Percentiles rank a stretch among this genome's conserved stretches.
phyloP scores from a whole-genome alignment of 2,888 invertebrate species.

The Octonoba sinensis region DNA sequence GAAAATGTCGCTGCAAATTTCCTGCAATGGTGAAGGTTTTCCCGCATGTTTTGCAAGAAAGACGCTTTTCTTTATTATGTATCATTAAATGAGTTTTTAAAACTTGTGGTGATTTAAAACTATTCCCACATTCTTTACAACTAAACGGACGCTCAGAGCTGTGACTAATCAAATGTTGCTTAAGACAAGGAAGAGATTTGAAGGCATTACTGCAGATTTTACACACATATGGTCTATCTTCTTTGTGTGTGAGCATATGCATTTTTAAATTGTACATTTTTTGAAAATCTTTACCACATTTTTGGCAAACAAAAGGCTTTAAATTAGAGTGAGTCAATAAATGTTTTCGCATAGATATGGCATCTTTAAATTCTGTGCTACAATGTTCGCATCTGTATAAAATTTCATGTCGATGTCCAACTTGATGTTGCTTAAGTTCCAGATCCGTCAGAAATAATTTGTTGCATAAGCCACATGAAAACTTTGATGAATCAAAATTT shows the following conservation, averaged over 20 bases:
- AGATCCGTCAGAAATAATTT: background rate
- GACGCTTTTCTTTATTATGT: slow-evolving; percentile 49
- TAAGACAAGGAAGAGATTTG: slow-evolving; percentile 45
- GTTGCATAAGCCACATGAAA: slow-evolving; percentile 9
- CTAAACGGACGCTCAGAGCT: slow-evolving; percentile 45
- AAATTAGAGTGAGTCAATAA: slow-evolving; percentile 37
- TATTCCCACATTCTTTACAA: slow-evolving; percentile 52
- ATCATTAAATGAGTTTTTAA: slow-evolving; percentile 47
- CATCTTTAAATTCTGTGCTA: slow-evolving; percentile 6
- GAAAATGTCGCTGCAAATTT: slow-evolving; percentile 51
- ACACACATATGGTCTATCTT: slow-evolving; percentile 44
- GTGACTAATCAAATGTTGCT: slow-evolving; percentile 56
- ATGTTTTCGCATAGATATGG: slow-evolving; percentile 37
- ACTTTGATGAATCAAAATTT: background rate
- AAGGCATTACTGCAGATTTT: slow-evolving; percentile 47
- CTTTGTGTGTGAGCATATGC: slow-evolving; percentile 51
- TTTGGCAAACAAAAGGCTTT: slow-evolving; percentile 49
- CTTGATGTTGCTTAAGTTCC: slow-evolving; percentile 16
- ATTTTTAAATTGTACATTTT: slow-evolving; percentile 34
- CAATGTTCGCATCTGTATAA: slow-evolving; percentile 44
- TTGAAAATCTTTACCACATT: slow-evolving; percentile 57
- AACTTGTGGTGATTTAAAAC: slow-evolving; percentile 49
- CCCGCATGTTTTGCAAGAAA: slow-evolving; percentile 51
- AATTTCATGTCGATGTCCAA: slow-evolving; percentile 13
- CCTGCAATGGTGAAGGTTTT: slow-evolving; percentile 47